These are phyloP conservation scores for Haplotaxodon microlepis DNA, from an alignment of 2,113 vertebrate genomes.

Conservation along the genomic window DNA sequence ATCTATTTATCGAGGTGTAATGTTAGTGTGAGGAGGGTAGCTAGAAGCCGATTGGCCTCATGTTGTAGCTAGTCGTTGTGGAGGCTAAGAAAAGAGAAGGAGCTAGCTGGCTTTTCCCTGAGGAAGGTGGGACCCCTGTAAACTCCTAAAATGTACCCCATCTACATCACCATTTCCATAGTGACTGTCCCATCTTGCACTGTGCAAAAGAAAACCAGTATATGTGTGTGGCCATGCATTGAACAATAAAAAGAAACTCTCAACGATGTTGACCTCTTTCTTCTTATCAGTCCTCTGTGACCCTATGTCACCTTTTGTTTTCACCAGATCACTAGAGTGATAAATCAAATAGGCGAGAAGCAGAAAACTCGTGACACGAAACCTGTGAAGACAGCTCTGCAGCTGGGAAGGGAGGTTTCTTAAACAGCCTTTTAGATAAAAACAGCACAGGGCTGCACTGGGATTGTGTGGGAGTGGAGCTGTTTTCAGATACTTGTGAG, in stretches of 20 bases:
- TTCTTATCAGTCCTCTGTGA: not conserved
- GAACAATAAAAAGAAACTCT: constrained; percentile 67
- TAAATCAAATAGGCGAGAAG: not conserved
- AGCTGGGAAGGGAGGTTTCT: not conserved
- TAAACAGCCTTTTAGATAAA: not conserved
- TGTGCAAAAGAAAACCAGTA: constrained; percentile 54
- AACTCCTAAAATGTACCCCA: constrained; percentile 37
- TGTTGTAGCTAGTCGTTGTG: not conserved
- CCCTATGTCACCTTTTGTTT: not conserved
- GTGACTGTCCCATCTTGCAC: constrained; percentile 64
- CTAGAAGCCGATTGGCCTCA: not conserved
- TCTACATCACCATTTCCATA: constrained; percentile 57
- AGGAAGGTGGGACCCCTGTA: constrained; percentile 33
- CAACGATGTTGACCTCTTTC: not conserved
- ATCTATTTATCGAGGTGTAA: constrained; percentile 27
- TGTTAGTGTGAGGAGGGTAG: not conserved
- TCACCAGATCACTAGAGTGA: not conserved
- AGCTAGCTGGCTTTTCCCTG: not conserved
- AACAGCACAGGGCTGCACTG: not conserved
- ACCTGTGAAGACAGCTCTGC: not conserved
- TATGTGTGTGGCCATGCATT: constrained; percentile 61
- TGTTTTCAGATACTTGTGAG: not conserved
- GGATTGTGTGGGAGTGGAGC: not conserved
- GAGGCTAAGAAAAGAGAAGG: not conserved
- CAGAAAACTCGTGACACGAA: fast-evolving